Evolutionary conservation across 2,113 vertebrate genomes (phyloP).

Genomic region (Misgurnus mizolepis): DNA sequence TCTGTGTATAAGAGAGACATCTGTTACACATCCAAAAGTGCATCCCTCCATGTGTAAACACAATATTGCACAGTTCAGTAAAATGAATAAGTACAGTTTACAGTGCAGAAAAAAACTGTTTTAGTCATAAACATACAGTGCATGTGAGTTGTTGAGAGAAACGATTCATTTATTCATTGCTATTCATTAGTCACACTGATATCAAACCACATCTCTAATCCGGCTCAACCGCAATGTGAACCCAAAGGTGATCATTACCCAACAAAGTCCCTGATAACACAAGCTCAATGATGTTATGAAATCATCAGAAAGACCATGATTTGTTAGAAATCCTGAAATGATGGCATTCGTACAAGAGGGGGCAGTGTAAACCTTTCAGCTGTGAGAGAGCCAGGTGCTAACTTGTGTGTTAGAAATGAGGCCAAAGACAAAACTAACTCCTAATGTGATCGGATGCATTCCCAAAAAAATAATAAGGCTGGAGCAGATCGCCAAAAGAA

Average conservation of each 20-base stretch:
- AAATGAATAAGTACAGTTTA: neutral
- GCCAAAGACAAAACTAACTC: conserved; percentile 11
- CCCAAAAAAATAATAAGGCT: conserved; percentile 54
- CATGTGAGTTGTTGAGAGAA: neutral
- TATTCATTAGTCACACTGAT: neutral
- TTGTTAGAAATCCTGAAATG: neutral
- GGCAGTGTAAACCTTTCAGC: conserved; percentile 45
- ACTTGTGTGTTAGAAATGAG: conserved; percentile 16
- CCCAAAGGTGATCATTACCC: neutral
- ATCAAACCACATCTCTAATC: neutral
- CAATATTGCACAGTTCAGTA: neutral
- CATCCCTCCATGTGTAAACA: neutral
- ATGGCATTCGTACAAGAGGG: conserved; percentile 38
- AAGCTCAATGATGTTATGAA: neutral
- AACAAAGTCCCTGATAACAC: neutral
- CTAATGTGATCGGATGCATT: conserved; percentile 46
- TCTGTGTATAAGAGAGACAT: conserved; percentile 59
- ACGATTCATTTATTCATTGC: neutral
- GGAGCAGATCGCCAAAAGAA: conserved; percentile 44
- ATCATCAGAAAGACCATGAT: neutral
- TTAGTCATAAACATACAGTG: neutral
- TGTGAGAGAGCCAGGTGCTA: neutral
- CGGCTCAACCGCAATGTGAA: neutral
- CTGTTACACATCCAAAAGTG: neutral
- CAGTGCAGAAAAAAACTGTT: neutral